Base-by-base conservation (phyloP, 2,888 invertebrate species). In the Caenorhabditis sp. region DNA sequence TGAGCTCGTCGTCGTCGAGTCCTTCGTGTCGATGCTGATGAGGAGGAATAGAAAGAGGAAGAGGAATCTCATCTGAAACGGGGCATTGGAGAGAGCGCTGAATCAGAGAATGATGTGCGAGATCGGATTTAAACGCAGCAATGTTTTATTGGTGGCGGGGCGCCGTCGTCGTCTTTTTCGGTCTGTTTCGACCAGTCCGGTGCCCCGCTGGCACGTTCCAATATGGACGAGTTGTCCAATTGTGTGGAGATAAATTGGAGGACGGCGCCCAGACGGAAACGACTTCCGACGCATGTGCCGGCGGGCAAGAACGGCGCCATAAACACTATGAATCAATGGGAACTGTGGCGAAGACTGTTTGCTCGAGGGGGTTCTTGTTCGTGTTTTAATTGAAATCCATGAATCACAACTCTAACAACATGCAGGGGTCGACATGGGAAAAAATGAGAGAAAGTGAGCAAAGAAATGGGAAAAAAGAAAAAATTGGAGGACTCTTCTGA, bases 211-310 rank as follows among this genome's bases (percentile, higher is more conserved):
- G 26, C 22, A 35, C 22, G 35, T 53, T 45, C 55, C 66, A 68
- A 68, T 68, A 68, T 68, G 68, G 68, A 59, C 20, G 46, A 22
- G 32, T 32, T 59, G 56, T 52, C 58, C 50, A 68, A 68, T 68
- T 68, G 68, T 52, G 68, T 59, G 68, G 52, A 68, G 52, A 68
- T 68, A 59, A 68, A 68, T 68, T 68, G 68, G 59, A 68, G 68
- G 68, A 59, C 68, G 55, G 43, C 43, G 22, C 39, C n/a, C 30
- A 27, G 6, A 15, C 22, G 39, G 41, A 27, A 17, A 62, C 52
- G 27, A 50, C 63, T 63, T 63, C 63, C 63, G 63, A 63, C 9
- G 26, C 45, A 26, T 8, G 30, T 8, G 46, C 15, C 32, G 24
- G 27, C 45, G 20, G 24, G 39, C 22, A 39, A 53, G 24, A 24